Evolutionary conservation across 2,888 invertebrate genomes (phyloP).

Genomic region (Neocrepidodera transversa): DNA sequence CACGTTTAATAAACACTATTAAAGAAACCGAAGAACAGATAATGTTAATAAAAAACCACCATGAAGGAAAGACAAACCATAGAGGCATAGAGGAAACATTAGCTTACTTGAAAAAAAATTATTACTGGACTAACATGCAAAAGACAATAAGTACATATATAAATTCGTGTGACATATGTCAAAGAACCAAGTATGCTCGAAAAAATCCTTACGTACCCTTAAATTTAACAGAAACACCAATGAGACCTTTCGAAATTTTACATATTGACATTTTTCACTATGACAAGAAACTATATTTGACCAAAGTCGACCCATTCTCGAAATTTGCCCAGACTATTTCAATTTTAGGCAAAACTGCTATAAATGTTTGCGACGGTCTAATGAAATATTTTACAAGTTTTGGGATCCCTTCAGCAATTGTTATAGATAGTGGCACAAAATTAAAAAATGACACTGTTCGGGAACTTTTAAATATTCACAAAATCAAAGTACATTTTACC

Average conservation of each 20-base stretch:
- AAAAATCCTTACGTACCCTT: too few relatives aligned
- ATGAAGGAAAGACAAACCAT: neutral
- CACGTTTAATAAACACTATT: neutral
- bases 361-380: too few relatives aligned
- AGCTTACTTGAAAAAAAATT: too few relatives aligned
- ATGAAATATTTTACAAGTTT: too few relatives aligned
- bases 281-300: too few relatives aligned
- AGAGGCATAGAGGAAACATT: neutral
- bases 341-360: too few relatives aligned
- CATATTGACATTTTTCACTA: conserved; percentile 8
- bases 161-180: too few relatives aligned
- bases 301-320: too few relatives aligned
- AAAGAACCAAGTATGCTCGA: too few relatives aligned
- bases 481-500: conserved; percentile 30
- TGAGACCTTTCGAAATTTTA: conserved; percentile 8
- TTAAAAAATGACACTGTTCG: conserved; percentile 2
- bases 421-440: conserved; percentile 16
- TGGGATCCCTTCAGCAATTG: conserved; percentile 8
- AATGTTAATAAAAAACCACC: neutral
- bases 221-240: conserved; percentile 7
- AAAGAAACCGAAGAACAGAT: neutral
- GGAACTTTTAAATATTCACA: neutral
- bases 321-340: too few relatives aligned
- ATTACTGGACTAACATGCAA: too few relatives aligned
- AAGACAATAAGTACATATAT: too few relatives aligned